These are phyloP conservation scores for Noctuana brunneofusca DNA, from an alignment of 2,888 invertebrate genomes.

Conservation along the genomic window DNA sequence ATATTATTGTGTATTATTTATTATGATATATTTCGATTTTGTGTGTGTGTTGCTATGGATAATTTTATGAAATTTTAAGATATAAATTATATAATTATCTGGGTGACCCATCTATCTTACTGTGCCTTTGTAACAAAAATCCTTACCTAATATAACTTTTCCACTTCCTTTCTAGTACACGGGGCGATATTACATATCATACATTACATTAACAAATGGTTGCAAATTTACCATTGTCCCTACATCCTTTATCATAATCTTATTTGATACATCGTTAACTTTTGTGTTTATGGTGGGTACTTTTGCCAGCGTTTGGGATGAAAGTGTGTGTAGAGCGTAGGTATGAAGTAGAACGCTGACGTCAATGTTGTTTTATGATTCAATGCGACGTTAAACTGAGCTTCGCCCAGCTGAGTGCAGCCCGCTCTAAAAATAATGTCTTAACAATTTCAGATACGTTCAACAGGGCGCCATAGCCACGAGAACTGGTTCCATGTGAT, in stretches of 20 bases:
- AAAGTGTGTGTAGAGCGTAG: slow-evolving; percentile 22
- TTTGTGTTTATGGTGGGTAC: slow-evolving; percentile 17
- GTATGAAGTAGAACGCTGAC: slow-evolving; percentile 61
- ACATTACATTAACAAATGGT: slow-evolving; percentile 12
- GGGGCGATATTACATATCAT: neutral
- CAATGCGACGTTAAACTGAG: slow-evolving; percentile 69
- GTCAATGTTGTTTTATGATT: slow-evolving; percentile 78
- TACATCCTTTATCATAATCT: slow-evolving; percentile 12
- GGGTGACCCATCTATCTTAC: too few species aligned
- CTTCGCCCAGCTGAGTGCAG: slow-evolving; percentile 75
- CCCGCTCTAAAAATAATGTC: slow-evolving; percentile 71
- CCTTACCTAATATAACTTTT: neutral
- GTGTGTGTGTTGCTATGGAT: too few species aligned
- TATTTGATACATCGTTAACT: slow-evolving; percentile 17
- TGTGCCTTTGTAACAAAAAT: neutral
- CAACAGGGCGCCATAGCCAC: slow-evolving; percentile 45
- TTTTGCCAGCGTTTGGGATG: slow-evolving; percentile 17
- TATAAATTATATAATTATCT: too few species aligned
- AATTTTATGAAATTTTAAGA: too few species aligned
- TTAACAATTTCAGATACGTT: slow-evolving; percentile 63
- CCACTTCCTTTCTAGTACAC: neutral
- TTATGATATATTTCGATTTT: too few species aligned
- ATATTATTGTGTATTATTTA: too few species aligned
- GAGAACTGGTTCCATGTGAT: slow-evolving; percentile 34
- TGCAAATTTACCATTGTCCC: slow-evolving; percentile 7